These are phyloP conservation scores for Nowickia ferox DNA, from an alignment of 2,888 invertebrate species.

Conservation along the genomic window DNA sequence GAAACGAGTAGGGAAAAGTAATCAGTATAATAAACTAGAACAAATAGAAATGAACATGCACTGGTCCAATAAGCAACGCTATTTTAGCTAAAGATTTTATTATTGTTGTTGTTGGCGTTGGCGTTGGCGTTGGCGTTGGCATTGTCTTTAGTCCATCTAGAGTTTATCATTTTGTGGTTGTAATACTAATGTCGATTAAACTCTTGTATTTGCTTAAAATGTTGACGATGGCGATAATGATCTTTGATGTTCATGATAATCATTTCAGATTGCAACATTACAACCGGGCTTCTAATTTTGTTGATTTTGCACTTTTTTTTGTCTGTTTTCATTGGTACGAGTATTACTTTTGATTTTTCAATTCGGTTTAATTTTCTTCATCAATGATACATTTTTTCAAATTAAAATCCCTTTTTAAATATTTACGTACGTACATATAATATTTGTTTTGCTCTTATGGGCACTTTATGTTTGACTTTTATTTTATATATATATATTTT, in stretches of 20 bases:
- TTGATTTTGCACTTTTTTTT: constrained; percentile 16
- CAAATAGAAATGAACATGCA: constrained; percentile 55
- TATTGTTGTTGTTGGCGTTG: background rate
- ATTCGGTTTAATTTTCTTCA: constrained; percentile 39
- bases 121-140: background rate
- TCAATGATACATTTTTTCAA: constrained; percentile 40
- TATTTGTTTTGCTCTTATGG: constrained; percentile 51
- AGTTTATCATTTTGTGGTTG: constrained; percentile 68
- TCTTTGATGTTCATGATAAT: background rate
- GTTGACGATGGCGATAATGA: constrained; percentile 32
- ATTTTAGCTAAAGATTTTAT: background rate
- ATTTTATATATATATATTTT: too few species aligned
- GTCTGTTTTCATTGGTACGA: background rate
- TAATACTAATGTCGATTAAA: constrained; percentile 25
- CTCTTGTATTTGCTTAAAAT: constrained; percentile 6
- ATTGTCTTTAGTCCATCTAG: constrained; percentile 23
- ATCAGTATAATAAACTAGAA: constrained; percentile 52
- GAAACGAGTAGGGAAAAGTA: constrained; percentile 17
- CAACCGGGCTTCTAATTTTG: constrained; percentile 48
- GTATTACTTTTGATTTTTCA: constrained; percentile 36
- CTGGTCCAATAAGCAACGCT: constrained; percentile 35
- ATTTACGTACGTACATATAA: constrained; percentile 9
- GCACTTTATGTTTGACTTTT: constrained; percentile 25
- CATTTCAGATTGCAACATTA: constrained; percentile 12
- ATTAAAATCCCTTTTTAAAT: constrained; percentile 45